Evolutionary conservation across 2,888 invertebrate genomes (phyloP), one percentile per base, ranked within the genome.

Genomic region (Gari tellinella): DNA sequence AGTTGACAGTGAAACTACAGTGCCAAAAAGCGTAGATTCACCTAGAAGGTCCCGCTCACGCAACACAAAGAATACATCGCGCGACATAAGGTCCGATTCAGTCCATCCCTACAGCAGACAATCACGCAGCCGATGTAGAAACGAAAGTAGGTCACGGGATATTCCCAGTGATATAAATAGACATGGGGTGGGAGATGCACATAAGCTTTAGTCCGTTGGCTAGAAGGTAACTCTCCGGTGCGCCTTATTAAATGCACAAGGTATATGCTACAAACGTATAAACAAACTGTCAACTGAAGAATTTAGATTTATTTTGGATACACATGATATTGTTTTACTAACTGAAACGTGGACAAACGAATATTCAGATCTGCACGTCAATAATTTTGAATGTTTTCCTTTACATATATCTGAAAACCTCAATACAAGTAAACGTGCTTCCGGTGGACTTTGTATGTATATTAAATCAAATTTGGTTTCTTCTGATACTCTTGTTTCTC

Each of bases 331-430:
- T 56, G 49, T 65, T 12, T 26, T 57, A n/a, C 45, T 65, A 21
- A 56, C 56, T 12, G 64, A 65, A 57, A 49, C 64, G 4, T 65
- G 64, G 55, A 37, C 55, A 5, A 31, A 64, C 55, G 43, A 55
- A 19, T 48, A 21, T 48, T 64, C 46, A n/a, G 56, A 57, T 40
- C 25, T 57, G 17, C 25, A 38, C 17, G 56, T 65, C 1, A 26
- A 49, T 56, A 49, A 48, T 25, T 65, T 65, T 56, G 64, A 56
- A 46, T 23, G 19, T 49, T 65, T 41, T 57, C 19, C 40, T 17
- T 38, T 64, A 23, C 45, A 64, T 15, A 45, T 46, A 25, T 15
- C 31, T 21, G 56, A 64, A 38, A 55, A 38, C 1, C 55, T 55
- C 25, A n/a, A 15, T 17, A 15, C 23, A 14, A 53, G 43, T 46